A percentile compares a stretch with the other conserved stretches of the same genome.
These are phyloP conservation scores for Dissostichus mawsoni DNA, from an alignment of 2,113 vertebrate species.

Conservation along the genomic window DNA sequence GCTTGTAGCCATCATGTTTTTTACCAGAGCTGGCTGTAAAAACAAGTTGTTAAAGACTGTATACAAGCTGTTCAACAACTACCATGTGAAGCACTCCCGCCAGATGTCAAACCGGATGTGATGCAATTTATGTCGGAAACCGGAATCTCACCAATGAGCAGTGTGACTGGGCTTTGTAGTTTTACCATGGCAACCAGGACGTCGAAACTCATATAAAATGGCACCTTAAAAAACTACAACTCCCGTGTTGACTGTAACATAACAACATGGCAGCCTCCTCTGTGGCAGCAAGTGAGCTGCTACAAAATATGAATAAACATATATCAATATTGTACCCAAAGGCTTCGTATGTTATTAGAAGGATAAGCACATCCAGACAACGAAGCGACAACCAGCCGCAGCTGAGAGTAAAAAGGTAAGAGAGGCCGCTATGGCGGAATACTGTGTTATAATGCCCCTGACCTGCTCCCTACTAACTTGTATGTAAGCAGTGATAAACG, in stretches of 20 bases:
- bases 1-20: conserved; percentile 66
- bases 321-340: conserved; percentile 43
- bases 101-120: conserved; percentile 60
- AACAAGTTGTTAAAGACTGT: background rate
- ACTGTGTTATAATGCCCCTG: background rate
- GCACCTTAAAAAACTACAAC: conserved; percentile 70
- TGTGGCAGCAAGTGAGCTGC: conserved; percentile 46
- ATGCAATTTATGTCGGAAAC: background rate
- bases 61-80: background rate
- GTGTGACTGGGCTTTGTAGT: conserved; percentile 68
- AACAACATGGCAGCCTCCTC: conserved; percentile 77
- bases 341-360: conserved; percentile 30
- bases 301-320: conserved; percentile 61
- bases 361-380: conserved; percentile 48
- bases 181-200: rapidly evolving
- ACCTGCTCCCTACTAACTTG: background rate
- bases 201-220: rapidly evolving
- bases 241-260: conserved; percentile 14
- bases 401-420: conserved; percentile 57
- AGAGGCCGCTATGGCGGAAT: background rate
- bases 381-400: conserved; percentile 45
- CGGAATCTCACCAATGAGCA: too few relatives aligned
- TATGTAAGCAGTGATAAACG: background rate
- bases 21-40: background rate
- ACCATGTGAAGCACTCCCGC: conserved; percentile 68